Conservation (phyloP, 2,888 invertebrate species). For the Endotricha flammealis region DNA sequence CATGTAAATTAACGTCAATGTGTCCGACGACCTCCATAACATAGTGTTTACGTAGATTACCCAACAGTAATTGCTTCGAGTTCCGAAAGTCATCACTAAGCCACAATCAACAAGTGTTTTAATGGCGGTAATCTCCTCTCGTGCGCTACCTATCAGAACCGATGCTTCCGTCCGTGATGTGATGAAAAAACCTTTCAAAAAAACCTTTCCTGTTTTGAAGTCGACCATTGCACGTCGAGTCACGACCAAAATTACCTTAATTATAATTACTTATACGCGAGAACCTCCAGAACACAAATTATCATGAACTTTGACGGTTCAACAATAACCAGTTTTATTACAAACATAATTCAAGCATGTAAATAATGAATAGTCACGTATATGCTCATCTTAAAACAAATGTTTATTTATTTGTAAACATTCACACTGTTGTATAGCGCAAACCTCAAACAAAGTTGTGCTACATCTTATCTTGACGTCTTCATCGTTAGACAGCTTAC, state of each 20-base stretch:
- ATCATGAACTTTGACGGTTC: constrained; percentile 11
- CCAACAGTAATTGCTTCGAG: constrained; percentile 43
- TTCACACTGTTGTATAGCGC: constrained; percentile 7
- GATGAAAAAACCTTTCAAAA: constrained; percentile 42
- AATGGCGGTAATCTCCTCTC: constrained; percentile 53
- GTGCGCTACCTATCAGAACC: constrained; percentile 44
- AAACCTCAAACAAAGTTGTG: constrained; percentile 26
- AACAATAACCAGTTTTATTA: neutral
- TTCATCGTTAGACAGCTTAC: constrained; percentile 35
- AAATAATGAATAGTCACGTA: neutral
- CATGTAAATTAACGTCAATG: constrained; percentile 17
- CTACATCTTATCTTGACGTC: constrained; percentile 37
- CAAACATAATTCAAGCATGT: neutral
- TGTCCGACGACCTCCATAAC: constrained; percentile 32
- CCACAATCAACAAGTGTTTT: constrained; percentile 54
- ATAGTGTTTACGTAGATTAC: constrained; percentile 38
- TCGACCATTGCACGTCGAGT: constrained; percentile 21
- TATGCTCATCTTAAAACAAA: neutral
- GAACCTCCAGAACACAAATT: constrained; percentile 11
- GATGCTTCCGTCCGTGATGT: constrained; percentile 48
- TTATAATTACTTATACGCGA: constrained; percentile 23
- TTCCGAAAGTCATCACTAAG: constrained; percentile 53
- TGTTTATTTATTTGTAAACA: neutral
- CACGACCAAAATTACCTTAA: constrained; percentile 41
- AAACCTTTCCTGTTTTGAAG: constrained; percentile 36